A percentile compares a stretch with the other conserved stretches of the same genome.
Evolutionary conservation across 2,113 vertebrate genomes (phyloP).

Genomic region (Bungarus multicinctus): DNA sequence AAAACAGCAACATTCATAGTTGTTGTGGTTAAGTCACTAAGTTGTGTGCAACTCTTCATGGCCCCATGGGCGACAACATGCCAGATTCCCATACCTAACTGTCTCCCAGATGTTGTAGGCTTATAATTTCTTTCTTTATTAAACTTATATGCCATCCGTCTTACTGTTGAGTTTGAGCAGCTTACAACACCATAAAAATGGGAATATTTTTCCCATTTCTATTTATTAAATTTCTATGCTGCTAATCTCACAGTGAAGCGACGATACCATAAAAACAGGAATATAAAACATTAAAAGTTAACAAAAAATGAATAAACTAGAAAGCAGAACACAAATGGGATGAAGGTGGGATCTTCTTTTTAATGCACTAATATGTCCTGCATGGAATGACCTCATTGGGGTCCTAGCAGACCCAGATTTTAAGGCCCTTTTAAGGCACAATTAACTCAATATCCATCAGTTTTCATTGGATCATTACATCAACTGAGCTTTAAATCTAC

Average conservation of each 20-base stretch:
- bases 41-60: neutral
- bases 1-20: neutral
- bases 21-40: neutral
- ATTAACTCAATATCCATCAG: neutral
- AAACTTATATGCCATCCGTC: neutral
- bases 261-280: neutral
- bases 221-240: neutral
- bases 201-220: neutral
- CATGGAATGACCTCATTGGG: neutral
- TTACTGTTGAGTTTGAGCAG: neutral
- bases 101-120: neutral
- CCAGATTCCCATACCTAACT: neutral
- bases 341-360: neutral
- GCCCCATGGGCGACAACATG: neutral
- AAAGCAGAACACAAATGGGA: neutral
- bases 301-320: neutral
- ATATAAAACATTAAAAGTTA: neutral
- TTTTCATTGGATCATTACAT: neutral
- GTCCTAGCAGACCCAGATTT: neutral
- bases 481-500: neutral
- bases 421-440: neutral
- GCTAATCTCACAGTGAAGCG: neutral
- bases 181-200: neutral
- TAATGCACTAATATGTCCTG: neutral
- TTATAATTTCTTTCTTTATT: neutral